These are phyloP conservation scores for Cydia fagiglandana DNA, from an alignment of 1,140 invertebrate genomes.

Conservation along the genomic window DNA sequence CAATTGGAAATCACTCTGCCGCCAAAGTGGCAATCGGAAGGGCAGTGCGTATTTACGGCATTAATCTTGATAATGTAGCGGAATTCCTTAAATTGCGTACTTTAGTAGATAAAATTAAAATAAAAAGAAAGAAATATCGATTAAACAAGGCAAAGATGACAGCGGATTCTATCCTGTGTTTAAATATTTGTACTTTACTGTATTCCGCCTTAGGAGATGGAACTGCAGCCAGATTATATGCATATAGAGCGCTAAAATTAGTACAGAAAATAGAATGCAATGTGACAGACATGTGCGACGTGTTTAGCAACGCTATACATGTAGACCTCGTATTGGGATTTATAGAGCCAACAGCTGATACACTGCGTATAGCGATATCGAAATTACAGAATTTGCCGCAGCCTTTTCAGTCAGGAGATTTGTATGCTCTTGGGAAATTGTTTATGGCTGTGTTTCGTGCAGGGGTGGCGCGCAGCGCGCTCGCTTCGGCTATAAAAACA, in stretches of 20 bases:
- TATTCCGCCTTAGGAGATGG: slow-evolving; percentile 61
- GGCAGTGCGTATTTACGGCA: slow-evolving; percentile 54
- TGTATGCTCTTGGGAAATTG: slow-evolving; percentile 68
- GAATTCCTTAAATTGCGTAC: slow-evolving; percentile 53
- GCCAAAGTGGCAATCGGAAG: slow-evolving; percentile 61
- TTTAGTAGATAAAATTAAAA: slow-evolving; percentile 45
- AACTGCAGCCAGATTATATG: slow-evolving; percentile 54
- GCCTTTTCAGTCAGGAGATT: slow-evolving; percentile 61
- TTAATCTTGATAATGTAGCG: slow-evolving; percentile 58
- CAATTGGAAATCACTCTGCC: slow-evolving; percentile 48
- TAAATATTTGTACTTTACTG: slow-evolving; percentile 65
- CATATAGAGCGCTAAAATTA: slow-evolving; percentile 57
- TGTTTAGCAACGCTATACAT: slow-evolving; percentile 61
- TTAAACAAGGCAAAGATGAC: slow-evolving; percentile 50
- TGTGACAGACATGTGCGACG: slow-evolving; percentile 60
- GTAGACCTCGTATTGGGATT: slow-evolving; percentile 61
- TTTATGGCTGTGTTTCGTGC: slow-evolving; percentile 65
- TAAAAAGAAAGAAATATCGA: slow-evolving; percentile 53
- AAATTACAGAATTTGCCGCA: slow-evolving; percentile 48
- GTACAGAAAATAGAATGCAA: slow-evolving; percentile 58
- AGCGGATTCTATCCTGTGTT: slow-evolving; percentile 66
- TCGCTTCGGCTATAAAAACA: slow-evolving; percentile 59
- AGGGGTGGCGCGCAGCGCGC: slow-evolving; percentile 56
- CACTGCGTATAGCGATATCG: slow-evolving; percentile 55
- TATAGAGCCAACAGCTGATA: slow-evolving; percentile 54